These are phyloP conservation scores for Caenorhabditis imperialis DNA, from an alignment of 2,888 invertebrate species.

Conservation along the genomic window DNA sequence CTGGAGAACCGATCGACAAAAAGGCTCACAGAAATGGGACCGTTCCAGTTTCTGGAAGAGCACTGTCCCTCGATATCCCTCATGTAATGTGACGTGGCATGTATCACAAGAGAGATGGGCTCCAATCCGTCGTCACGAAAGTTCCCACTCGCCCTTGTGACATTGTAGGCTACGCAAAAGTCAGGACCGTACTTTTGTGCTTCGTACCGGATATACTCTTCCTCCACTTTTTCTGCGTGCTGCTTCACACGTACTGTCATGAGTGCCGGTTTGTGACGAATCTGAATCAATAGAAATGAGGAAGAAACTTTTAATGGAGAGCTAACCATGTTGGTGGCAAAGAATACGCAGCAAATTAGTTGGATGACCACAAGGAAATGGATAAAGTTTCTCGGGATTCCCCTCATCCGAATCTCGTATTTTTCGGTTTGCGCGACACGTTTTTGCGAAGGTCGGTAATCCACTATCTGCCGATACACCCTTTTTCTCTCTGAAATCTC, in stretches of 20 bases:
- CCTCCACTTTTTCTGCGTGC: constrained; percentile 3
- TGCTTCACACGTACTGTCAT: background rate
- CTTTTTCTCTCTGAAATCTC: constrained; percentile 7
- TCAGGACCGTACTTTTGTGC: constrained; percentile 31
- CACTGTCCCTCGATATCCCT: constrained; percentile 58
- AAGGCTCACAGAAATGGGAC: constrained; percentile 63
- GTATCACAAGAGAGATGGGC: constrained; percentile 58
- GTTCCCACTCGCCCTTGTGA: constrained; percentile 42
- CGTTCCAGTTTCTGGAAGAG: constrained; percentile 60
- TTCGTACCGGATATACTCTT: constrained; percentile 35
- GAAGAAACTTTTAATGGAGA: background rate
- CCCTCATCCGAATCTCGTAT: constrained; percentile 40
- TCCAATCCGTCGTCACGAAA: constrained; percentile 60
- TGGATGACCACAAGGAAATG: constrained; percentile 36
- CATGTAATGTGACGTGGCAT: constrained; percentile 59
- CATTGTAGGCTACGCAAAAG: constrained; percentile 63
- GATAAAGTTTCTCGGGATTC: constrained; percentile 26
- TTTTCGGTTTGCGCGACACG: background rate
- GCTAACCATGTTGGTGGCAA: constrained; percentile 26
- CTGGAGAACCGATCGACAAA: constrained; percentile 58
- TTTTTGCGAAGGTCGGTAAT: constrained; percentile 18
- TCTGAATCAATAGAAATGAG: background rate
- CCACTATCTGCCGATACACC: background rate
- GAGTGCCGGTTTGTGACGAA: constrained; percentile 8
- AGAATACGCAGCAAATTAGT: constrained; percentile 38